A percentile compares a stretch with the other conserved stretches of the same genome.
These are phyloP conservation scores for Mesoclemmys tuberculata DNA, from an alignment of 2,113 vertebrate species.

Conservation along the genomic window DNA sequence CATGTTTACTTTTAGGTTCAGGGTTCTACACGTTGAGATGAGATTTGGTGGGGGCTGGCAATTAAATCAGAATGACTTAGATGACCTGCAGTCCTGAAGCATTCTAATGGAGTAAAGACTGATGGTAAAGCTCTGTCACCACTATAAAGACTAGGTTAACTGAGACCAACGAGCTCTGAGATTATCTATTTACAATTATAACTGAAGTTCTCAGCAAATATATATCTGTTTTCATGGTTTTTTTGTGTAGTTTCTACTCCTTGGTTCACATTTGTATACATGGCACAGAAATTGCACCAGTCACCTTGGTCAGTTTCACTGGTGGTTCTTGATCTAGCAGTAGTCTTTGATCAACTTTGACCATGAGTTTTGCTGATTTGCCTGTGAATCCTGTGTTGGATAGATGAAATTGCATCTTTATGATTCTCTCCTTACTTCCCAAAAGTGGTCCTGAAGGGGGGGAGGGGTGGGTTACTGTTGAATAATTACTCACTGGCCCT, in stretches of 20 bases:
- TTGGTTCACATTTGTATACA: constrained; percentile 10
- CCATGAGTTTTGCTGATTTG: neutral
- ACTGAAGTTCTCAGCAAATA: neutral
- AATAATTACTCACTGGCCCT: constrained; percentile 12
- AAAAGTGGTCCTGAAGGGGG: constrained; percentile 5
- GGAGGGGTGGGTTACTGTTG: neutral
- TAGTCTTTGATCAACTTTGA: neutral
- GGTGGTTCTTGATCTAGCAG: neutral
- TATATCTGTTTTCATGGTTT: neutral
- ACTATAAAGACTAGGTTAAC: constrained; percentile 1
- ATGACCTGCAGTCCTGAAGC: neutral
- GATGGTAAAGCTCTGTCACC: constrained; percentile 47
- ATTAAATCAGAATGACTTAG: neutral
- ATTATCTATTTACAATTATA: constrained; percentile 38
- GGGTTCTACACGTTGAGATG: neutral
- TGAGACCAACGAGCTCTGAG: neutral
- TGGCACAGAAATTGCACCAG: neutral
- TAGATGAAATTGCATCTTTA: neutral
- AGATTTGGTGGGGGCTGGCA: neutral
- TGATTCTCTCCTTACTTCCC: neutral
- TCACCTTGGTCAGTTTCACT: constrained; percentile 3
- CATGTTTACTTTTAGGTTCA: neutral
- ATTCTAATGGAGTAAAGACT: neutral
- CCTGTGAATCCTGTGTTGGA: neutral
- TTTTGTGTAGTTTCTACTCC: neutral